Evolutionary conservation across 2,113 vertebrate species (phyloP).

Genomic region (Etheostoma spectabile): DNA sequence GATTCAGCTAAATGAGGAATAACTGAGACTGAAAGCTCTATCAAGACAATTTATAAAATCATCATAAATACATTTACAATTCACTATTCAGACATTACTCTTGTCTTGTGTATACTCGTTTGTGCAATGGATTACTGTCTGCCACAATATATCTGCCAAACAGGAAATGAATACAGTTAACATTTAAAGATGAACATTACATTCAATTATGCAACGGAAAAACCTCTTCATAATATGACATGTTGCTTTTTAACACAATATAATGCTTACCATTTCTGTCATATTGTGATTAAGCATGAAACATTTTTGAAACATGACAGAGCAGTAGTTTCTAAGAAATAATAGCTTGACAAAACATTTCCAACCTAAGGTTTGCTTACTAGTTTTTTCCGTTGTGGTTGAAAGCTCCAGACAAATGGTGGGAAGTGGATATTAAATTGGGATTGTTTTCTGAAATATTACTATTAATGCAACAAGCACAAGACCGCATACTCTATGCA

Average conservation of each 20-base stretch:
- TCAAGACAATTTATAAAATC: slow-evolving; percentile 8
- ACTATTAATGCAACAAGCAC: no score
- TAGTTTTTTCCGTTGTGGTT: background rate
- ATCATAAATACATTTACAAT: slow-evolving; percentile 3
- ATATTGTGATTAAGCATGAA: no score
- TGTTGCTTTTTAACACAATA: background rate
- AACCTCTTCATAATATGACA: no score
- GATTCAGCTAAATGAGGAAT: slow-evolving; percentile 11
- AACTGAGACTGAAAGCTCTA: slow-evolving; percentile 25
- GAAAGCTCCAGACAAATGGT: background rate
- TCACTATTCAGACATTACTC: background rate
- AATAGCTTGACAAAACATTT: background rate
- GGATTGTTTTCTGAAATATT: background rate
- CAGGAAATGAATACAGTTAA: background rate
- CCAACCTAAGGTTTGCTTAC: background rate
- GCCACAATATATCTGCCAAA: background rate
- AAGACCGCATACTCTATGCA: no score
- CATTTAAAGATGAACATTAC: background rate
- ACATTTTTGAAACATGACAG: background rate
- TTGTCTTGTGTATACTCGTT: background rate
- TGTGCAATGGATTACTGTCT: background rate
- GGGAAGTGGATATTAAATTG: background rate
- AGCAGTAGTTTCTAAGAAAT: background rate
- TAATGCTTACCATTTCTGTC: background rate
- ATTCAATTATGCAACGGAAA: no score